Evolutionary conservation across 2,113 vertebrate genomes (phyloP).

Genomic region (Grallaria varia): DNA sequence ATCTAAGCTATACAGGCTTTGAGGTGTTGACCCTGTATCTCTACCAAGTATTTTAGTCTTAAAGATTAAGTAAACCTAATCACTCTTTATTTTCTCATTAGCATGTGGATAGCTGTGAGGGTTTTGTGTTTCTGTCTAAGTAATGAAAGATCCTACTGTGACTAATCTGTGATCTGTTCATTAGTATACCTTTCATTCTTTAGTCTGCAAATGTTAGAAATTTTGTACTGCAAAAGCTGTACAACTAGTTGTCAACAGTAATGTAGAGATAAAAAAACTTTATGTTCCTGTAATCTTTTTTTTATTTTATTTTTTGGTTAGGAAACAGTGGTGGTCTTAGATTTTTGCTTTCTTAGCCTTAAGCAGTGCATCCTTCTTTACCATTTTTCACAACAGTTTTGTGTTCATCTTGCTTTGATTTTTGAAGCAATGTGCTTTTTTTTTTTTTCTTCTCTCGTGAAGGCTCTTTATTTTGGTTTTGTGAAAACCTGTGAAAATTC

Average conservation of each 20-base stretch:
- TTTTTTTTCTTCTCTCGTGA: not conserved
- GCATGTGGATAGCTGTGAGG: not conserved
- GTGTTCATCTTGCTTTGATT: not conserved
- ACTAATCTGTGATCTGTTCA: not conserved
- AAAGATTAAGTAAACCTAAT: not conserved
- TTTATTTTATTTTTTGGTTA: not conserved
- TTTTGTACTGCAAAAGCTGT: not conserved
- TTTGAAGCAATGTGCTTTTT: rapidly evolving
- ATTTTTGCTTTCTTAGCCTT: not conserved
- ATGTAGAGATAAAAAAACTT: not conserved
- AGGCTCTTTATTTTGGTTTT: not conserved
- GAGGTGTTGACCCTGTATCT: not conserved
- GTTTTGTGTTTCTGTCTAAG: not conserved
- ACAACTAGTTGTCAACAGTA: not conserved
- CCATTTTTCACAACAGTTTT: not conserved
- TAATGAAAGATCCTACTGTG: not conserved
- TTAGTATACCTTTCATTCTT: not conserved
- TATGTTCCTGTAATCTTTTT: not conserved
- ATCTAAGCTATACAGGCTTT: not conserved
- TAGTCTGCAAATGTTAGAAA: not conserved
- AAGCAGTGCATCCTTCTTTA: not conserved
- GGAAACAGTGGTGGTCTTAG: not conserved
- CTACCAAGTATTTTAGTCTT: not conserved
- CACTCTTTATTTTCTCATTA: not conserved
- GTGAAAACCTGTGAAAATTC: not conserved